A percentile compares a stretch with the other conserved stretches of the same genome.
Evolutionary conservation across 2,797 vertebrate species (phyloP).

Genomic region (Oceanodroma leucorhoa): DNA sequence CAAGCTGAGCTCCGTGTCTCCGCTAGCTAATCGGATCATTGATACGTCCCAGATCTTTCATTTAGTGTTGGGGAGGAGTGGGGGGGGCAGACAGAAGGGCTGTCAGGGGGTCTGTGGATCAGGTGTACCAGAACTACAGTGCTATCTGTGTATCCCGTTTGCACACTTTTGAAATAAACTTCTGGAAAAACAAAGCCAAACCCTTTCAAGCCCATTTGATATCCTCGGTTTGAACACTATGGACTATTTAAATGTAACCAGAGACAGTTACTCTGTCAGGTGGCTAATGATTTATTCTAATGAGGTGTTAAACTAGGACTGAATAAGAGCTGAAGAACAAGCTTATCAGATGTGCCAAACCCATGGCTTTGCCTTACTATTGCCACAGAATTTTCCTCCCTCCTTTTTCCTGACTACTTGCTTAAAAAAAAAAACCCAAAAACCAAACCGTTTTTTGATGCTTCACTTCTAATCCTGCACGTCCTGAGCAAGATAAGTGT

Average conservation of each 20-base stretch:
- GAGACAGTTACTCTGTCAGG: neutral
- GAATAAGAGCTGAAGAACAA: neutral
- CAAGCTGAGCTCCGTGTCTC: slow-evolving; percentile 43
- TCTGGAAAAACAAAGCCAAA: slow-evolving; percentile 16
- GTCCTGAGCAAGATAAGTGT: neutral
- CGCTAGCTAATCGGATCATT: slow-evolving; percentile 1
- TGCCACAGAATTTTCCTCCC: neutral
- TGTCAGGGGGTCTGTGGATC: neutral
- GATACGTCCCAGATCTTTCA: neutral
- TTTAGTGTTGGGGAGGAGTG: neutral
- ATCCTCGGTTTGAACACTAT: neutral
- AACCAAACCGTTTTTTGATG: neutral
- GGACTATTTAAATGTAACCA: neutral
- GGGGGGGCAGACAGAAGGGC: neutral
- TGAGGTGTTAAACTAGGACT: neutral
- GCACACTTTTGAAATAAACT: slow-evolving; percentile 65
- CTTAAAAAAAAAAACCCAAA: neutral
- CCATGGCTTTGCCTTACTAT: neutral
- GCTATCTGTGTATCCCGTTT: slow-evolving; percentile 20
- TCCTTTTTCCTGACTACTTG: neutral
- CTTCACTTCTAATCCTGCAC: neutral
- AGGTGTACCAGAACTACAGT: slow-evolving; percentile 6
- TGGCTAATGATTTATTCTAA: neutral
- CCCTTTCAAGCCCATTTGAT: neutral
- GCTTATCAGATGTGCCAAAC: neutral